Base-by-base conservation (phyloP, 2,888 invertebrate species). In the Drosophila formosana region DNA sequence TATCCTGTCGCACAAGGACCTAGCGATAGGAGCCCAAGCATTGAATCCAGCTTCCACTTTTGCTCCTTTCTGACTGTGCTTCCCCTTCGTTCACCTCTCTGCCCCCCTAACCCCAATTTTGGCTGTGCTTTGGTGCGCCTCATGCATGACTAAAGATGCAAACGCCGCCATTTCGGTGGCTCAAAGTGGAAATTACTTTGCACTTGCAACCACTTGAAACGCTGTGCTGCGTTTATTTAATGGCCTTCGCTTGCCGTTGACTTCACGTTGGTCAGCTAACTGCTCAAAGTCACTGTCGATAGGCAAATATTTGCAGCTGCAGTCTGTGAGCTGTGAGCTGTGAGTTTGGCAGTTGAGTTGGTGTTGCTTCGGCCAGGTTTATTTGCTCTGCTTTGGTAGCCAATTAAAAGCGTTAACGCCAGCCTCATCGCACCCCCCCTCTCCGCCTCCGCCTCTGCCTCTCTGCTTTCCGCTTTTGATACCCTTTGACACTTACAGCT, bases 111-210 rank as follows among this genome's bases (percentile, higher is more conserved):
- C 37, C 37, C 37, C n/a, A 37, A n/a, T 37, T 13, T 7, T 39
- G 18, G 28, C 52, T 30, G 28, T 47, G 28, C 28, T 26, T 26
- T 52, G 37, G n/a, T 18, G 39, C 13, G 46, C 51, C 46, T 39
- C 56, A 73, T 69, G 77, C 66, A 69, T 68, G 66, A 75, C 78
- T 82, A 46, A 82, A 79, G 80, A 80, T 82, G 72, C 85, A 66
- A 79, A 67, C 71, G 70, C 55, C 62, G 68, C 67, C 67, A 75
- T 64, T 74, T 79, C 62, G 80, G 47, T 77, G 77, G 60, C 70
- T 75, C 78, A 82, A 82, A 82, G 82, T 82, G 86, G 76, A 82
- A 82, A 82, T 82, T 82, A 82, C 82, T 82, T 82, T 80, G 76
- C 82, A 78, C 78, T 71, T 66, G 78, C 18, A 64, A 81, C 67